Evolutionary conservation across 2,113 vertebrate species (phyloP).

Genomic region (Cathartes aura): DNA sequence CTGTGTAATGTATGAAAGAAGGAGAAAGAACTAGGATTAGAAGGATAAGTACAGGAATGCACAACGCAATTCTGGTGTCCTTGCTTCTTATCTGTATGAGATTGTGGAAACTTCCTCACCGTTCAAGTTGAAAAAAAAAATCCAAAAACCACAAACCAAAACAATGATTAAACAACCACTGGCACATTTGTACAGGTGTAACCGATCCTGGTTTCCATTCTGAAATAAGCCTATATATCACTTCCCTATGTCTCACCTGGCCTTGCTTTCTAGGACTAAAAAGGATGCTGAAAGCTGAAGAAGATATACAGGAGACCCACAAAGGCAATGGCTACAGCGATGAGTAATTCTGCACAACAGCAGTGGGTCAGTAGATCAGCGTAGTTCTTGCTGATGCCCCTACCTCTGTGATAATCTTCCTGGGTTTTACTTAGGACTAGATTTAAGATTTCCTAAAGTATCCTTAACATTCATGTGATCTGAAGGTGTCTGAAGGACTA

Average conservation of each 20-base stretch:
- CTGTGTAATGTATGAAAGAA: not conserved
- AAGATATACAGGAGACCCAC: not conserved
- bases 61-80: not conserved
- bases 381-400: not conserved
- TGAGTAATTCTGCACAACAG: not conserved
- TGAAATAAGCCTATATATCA: not conserved
- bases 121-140: not conserved
- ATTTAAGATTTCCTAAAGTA: not conserved
- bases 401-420: not conserved
- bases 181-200: not conserved
- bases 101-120: not conserved
- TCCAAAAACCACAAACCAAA: not conserved
- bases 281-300: not conserved
- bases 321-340: not conserved
- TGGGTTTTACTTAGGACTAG: not conserved
- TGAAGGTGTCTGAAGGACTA: not conserved
- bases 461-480: not conserved
- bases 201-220: not conserved
- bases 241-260: not conserved
- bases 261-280: not conserved
- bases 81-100: not conserved
- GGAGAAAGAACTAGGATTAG: not conserved
- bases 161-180: not conserved
- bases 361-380: not conserved
- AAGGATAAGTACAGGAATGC: not conserved